These are phyloP conservation scores for Anthoscopus minutus DNA, from an alignment of 2,113 vertebrate species.

Conservation along the genomic window DNA sequence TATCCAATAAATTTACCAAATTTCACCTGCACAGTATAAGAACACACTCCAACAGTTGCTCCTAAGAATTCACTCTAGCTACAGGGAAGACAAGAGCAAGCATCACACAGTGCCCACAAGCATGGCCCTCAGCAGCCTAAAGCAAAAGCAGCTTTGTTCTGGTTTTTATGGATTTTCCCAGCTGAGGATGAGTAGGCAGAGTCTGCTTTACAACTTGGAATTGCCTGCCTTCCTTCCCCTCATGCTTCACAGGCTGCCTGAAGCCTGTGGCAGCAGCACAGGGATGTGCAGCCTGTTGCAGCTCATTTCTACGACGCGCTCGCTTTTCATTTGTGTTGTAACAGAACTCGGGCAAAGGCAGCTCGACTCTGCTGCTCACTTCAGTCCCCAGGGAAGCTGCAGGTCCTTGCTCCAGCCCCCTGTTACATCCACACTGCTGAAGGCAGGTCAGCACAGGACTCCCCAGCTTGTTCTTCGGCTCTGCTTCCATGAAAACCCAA, in stretches of 20 bases:
- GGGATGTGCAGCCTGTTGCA: background rate
- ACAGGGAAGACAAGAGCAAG: background rate
- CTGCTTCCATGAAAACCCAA: background rate
- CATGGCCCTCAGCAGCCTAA: background rate
- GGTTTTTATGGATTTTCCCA: background rate
- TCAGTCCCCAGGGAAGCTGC: background rate
- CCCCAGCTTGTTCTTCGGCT: background rate
- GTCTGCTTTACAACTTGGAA: background rate
- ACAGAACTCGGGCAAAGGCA: constrained; percentile 4
- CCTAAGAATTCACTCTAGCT: background rate
- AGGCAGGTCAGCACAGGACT: background rate
- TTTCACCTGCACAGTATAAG: background rate
- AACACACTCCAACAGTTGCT: background rate
- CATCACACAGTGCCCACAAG: accelerated
- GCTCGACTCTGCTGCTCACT: constrained; percentile 7
- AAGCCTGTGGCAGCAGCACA: background rate
- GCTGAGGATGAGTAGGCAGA: background rate
- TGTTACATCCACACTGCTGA: background rate
- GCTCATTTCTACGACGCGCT: constrained; percentile 18
- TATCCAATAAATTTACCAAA: background rate
- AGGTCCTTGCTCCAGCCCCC: constrained; percentile 34
- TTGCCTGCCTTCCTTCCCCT: background rate
- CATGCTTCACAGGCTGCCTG: background rate
- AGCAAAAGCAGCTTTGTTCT: background rate
- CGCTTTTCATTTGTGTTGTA: constrained; percentile 53